Conservation (phyloP, 2,888 invertebrate genomes). For the Lasioglossum calceatum region DNA sequence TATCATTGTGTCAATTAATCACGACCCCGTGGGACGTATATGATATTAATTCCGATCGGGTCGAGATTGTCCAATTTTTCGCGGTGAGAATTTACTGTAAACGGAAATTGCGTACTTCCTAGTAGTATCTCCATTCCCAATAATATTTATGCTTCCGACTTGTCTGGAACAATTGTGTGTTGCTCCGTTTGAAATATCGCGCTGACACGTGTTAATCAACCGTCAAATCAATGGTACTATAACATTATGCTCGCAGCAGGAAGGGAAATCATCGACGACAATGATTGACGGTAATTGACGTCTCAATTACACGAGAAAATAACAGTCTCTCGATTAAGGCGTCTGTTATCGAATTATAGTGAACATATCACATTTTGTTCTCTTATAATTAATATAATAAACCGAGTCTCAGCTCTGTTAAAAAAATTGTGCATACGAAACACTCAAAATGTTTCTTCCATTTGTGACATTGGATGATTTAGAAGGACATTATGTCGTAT, state of each 20-base stretch:
- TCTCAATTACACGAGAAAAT: background rate
- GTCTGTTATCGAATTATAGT: background rate
- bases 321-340: slow-evolving; percentile 2
- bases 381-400: background rate
- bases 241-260: background rate
- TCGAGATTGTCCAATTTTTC: slow-evolving; percentile 34
- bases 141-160: slow-evolving; percentile 42
- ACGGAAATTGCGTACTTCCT: slow-evolving; percentile 36
- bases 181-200: background rate
- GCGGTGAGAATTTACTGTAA: slow-evolving; percentile 32
- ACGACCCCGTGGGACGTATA: slow-evolving; percentile 7
- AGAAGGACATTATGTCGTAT: too few relatives aligned
- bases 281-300: background rate
- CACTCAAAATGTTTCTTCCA: too few relatives aligned
- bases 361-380: background rate
- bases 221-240: background rate
- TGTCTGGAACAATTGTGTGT: background rate
- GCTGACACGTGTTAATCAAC: background rate
- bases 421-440: background rate
- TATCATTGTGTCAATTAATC: slow-evolving; percentile 33
- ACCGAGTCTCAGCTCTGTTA: too few relatives aligned
- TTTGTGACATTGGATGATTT: too few relatives aligned
- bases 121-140: slow-evolving; percentile 32
- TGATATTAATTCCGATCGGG: slow-evolving; percentile 32
- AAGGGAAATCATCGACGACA: background rate